phyloP scores from a whole-genome alignment of 2,888 invertebrate species.

The Drosophila merina region DNA sequence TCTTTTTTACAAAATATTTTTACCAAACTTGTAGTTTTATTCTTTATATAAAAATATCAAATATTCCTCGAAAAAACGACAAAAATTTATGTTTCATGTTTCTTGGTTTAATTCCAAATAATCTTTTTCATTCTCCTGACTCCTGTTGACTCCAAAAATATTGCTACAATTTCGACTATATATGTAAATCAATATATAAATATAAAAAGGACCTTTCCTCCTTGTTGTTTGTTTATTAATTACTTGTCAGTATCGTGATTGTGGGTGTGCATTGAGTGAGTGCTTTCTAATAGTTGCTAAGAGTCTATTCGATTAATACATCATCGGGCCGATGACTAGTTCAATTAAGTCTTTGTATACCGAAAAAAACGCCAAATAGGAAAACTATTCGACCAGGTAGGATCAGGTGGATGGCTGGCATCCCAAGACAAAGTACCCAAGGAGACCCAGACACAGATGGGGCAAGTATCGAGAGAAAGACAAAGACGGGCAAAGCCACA shows the following conservation, averaged over 20 bases:
- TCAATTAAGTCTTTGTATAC: slow-evolving; percentile 70
- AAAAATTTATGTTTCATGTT: slow-evolving; percentile 26
- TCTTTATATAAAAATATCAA: slow-evolving; percentile 74
- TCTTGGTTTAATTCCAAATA: slow-evolving; percentile 22
- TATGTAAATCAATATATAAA: slow-evolving; percentile 42
- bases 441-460: slow-evolving; percentile 45
- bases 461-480: neutral
- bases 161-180: slow-evolving; percentile 50
- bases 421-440: slow-evolving; percentile 46
- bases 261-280: slow-evolving; percentile 42
- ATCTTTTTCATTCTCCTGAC: slow-evolving; percentile 21
- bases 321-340: slow-evolving; percentile 51
- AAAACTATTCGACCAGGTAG: slow-evolving; percentile 56
- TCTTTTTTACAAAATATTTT: slow-evolving; percentile 64
- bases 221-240: slow-evolving; percentile 30
- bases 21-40: slow-evolving; percentile 30
- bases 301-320: slow-evolving; percentile 72
- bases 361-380: slow-evolving; percentile 33
- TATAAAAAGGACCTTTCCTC: slow-evolving; percentile 43
- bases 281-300: slow-evolving; percentile 60
- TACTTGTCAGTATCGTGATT: slow-evolving; percentile 18
- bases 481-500: slow-evolving; percentile 6
- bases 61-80: slow-evolving; percentile 63
- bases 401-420: slow-evolving; percentile 48
- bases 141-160: slow-evolving; percentile 45